These are phyloP conservation scores for Deroplatys truncata DNA, from an alignment of 2,888 invertebrate species.

Conservation along the genomic window DNA sequence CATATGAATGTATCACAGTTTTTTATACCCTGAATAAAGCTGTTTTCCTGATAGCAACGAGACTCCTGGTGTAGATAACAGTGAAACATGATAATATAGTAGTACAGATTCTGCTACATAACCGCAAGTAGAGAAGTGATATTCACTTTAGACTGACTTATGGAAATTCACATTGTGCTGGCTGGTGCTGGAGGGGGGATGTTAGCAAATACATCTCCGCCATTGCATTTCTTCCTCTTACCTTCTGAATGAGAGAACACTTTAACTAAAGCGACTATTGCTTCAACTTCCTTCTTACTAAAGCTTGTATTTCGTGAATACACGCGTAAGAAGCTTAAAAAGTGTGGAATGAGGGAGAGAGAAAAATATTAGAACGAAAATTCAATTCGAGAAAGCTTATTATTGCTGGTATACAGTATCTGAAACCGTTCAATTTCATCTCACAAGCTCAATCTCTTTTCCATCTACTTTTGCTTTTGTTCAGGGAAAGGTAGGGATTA, in stretches of 20 bases:
- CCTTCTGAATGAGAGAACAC: background rate
- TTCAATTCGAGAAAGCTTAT: background rate
- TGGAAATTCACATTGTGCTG: background rate
- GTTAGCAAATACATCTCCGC: background rate
- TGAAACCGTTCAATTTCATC: background rate
- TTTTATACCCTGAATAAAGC: too few relatives aligned
- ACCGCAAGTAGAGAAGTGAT: background rate
- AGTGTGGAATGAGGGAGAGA: background rate
- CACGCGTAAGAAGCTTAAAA: background rate
- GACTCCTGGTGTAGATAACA: too few relatives aligned
- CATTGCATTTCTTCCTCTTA: background rate
- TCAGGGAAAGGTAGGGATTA: background rate
- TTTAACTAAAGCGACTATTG: background rate
- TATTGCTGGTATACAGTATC: background rate
- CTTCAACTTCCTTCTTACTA: background rate
- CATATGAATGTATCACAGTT: too few relatives aligned
- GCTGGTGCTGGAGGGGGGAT: background rate
- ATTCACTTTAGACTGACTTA: background rate
- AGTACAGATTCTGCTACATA: background rate
- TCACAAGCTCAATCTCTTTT: background rate
- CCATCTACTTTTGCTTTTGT: background rate
- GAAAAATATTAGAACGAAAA: background rate
- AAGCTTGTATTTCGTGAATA: background rate
- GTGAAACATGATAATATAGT: too few relatives aligned
- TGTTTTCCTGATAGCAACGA: too few relatives aligned